Base-by-base conservation (phyloP, 2,797 vertebrate genomes). In the Huso huso region DNA sequence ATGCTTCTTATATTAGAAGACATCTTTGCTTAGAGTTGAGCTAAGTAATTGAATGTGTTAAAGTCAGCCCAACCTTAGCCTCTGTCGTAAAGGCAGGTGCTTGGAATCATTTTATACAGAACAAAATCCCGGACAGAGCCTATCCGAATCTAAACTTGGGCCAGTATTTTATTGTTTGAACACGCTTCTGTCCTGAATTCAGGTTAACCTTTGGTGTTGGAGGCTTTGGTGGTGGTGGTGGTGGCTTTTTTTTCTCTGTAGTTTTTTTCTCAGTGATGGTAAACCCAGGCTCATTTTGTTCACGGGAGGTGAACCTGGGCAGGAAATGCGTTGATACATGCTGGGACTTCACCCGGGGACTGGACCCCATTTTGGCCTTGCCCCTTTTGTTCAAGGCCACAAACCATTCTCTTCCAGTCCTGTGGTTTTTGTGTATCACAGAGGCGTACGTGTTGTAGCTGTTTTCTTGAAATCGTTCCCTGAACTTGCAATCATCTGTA, bases 381-480 rank as follows among this genome's bases (percentile, higher is more conserved):
- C 96, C 96, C 48, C 93, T 77, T 76, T 99, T 98, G 74, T 99
- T 98, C 74, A 99, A 89, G 0, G 96, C 96, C 85, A 98, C 93
- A 0, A 93, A 97, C 96, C 96, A 98, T 66, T 92, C 89, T 0
- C 95, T 87, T 0, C 93, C 94, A 0, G 90, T 93, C 69, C 89
- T 81, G 0, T 84, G 90, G 78, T 92, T 94, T 80, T 81, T 86
- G 80, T 98, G 91, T 61, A 89, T 78, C 0, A 91, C 91, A 0
- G 96, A 99, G 66, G 96, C 91, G 0, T 98, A 98, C 0, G 96
- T 99, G 83, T 98, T 99, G 80, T 98, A 98, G 83, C 96, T 95
- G 90, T 98, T 98, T 85, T 98, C 96, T 82, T 98, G 96, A 85
- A 98, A 98, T 13, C 95, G 84, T 76, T 98, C 96, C 72, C 93